phyloP scores from a whole-genome alignment of 2,113 vertebrate species.

The Callopanchax toddi region DNA sequence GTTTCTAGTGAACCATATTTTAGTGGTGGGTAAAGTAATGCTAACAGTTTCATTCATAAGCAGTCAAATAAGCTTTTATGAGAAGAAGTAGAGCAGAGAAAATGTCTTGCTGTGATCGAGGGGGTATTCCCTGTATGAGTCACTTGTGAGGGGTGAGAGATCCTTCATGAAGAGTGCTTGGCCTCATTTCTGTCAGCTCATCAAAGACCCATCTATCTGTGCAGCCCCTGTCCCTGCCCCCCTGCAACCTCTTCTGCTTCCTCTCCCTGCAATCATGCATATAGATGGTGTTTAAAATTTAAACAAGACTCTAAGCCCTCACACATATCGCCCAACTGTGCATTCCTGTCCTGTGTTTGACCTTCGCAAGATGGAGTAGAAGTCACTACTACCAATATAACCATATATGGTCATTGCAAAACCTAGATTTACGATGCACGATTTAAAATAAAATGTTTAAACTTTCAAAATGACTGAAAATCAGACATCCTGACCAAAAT shows the following conservation, averaged over 20 bases:
- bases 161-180: constrained; percentile 20
- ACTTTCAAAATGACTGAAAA: constrained; percentile 2
- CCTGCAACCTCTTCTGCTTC: neutral
- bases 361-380: constrained; percentile 25
- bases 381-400: constrained; percentile 5
- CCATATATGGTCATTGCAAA: neutral
- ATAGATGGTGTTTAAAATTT: constrained; percentile 55
- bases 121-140: constrained; percentile 32
- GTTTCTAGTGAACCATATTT: constrained; percentile 48
- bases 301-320: constrained; percentile 39
- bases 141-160: constrained; percentile 16
- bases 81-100: constrained; percentile 29
- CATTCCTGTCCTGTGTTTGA: constrained; percentile 29
- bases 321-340: neutral
- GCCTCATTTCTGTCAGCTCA: constrained; percentile 42
- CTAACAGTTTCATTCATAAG: constrained; percentile 44
- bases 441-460: neutral
- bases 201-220: constrained; percentile 46
- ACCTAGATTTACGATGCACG: neutral
- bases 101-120: constrained; percentile 46
- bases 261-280: constrained; percentile 24
- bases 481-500: neutral
- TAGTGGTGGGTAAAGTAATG: constrained; percentile 36
- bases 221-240: neutral
- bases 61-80: constrained; percentile 41